Conservation (phyloP, 2,797 vertebrate species). For the Paedocypris micromegethes region DNA sequence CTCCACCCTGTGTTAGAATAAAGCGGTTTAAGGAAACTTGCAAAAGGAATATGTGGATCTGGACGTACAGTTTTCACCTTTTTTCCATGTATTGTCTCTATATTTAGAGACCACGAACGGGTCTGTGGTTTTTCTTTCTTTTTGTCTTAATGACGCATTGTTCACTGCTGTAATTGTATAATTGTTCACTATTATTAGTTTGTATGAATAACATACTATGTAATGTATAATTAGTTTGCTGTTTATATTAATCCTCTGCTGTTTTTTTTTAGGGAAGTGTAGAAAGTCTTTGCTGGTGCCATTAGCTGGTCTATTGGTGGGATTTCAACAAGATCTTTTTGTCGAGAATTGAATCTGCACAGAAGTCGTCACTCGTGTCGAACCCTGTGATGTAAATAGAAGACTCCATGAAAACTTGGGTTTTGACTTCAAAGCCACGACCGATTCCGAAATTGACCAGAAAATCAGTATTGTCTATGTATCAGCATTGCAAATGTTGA, state of each 20-base stretch:
- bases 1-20: slow-evolving; percentile 35
- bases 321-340: slow-evolving; percentile 42
- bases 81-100: slow-evolving; percentile 28
- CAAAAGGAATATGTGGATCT: slow-evolving; percentile 12
- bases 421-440: no score
- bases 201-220: no score
- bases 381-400: slow-evolving; percentile 12
- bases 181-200: no score
- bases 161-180: not conserved
- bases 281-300: slow-evolving; percentile 34
- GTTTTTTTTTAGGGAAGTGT: slow-evolving; percentile 64
- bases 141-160: not conserved
- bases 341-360: slow-evolving; percentile 31
- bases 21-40: slow-evolving; percentile 12
- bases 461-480: no score
- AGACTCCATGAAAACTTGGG: not conserved
- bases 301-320: slow-evolving; percentile 52
- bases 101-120: not conserved
- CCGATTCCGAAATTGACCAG: no score
- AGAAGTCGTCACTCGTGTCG: not conserved
- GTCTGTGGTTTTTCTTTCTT: no score
- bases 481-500: no score
- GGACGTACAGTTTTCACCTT: not conserved
- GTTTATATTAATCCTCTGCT: slow-evolving; percentile 4
- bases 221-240: not conserved